Percentiles rank a stretch among this genome's conserved stretches.
Evolutionary conservation across 2,888 invertebrate species (phyloP).

Genomic region (Thalpophila matura): DNA sequence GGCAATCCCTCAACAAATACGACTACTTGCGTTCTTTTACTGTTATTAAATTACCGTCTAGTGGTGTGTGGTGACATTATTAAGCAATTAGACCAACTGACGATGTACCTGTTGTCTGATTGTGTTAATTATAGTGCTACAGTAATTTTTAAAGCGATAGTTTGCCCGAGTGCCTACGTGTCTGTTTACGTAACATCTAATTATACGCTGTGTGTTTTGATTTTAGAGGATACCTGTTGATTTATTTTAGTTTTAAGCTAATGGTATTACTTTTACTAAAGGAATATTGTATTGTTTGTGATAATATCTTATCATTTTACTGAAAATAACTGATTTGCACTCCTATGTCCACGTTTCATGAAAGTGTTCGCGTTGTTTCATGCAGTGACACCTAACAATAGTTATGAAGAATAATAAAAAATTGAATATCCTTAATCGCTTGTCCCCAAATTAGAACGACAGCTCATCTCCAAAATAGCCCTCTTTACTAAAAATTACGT

Average conservation of each 20-base stretch:
- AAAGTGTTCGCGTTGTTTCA: no score
- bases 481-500: conserved; percentile 5
- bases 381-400: no score
- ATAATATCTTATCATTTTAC: not conserved
- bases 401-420: not conserved
- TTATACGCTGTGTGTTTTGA: conserved; percentile 8
- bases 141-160: conserved; percentile 28
- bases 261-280: conserved; percentile 1
- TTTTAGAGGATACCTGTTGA: conserved; percentile 40
- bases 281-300: no score
- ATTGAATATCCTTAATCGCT: not conserved
- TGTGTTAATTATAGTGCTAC: conserved; percentile 46
- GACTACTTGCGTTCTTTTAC: conserved; percentile 16
- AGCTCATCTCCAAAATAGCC: conserved; percentile 3
- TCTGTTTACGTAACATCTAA: conserved; percentile 19
- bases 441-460: conserved; percentile 3
- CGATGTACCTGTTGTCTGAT: conserved; percentile 24
- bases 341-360: not conserved
- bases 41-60: conserved; percentile 20
- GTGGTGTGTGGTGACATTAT: conserved; percentile 25
- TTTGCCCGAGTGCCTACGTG: not conserved
- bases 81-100: conserved; percentile 37
- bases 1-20: conserved; percentile 12
- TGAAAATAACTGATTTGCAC: not conserved
- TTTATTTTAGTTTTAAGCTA: conserved; percentile 10